A percentile compares a stretch with the other conserved stretches of the same genome.
Evolutionary conservation across 2,888 invertebrate species (phyloP).

Genomic region (Carpatolechia fugitivella): DNA sequence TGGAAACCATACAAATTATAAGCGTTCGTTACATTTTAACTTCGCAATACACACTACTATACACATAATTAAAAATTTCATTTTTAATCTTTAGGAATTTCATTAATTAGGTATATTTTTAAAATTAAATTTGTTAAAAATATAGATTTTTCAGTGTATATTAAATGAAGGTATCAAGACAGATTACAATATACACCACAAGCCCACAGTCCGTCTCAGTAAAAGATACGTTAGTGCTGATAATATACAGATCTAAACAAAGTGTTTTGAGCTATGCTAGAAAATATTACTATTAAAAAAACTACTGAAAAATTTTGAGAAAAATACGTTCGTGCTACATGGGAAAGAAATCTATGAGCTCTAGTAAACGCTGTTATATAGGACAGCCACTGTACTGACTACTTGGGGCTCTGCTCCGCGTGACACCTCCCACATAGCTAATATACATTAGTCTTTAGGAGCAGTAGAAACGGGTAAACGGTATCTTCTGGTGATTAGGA

Average conservation of each 20-base stretch:
- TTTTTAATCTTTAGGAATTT: slow-evolving; percentile 74
- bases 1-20: slow-evolving; percentile 59
- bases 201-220: slow-evolving; percentile 49
- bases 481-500: too few species aligned
- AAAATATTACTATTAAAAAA: slow-evolving; percentile 50
- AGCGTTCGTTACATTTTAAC: slow-evolving; percentile 59
- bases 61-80: slow-evolving; percentile 73
- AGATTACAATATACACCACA: slow-evolving; percentile 37
- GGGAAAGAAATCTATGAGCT: slow-evolving; percentile 60
- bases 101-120: slow-evolving; percentile 70
- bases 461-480: too few species aligned
- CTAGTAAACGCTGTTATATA: slow-evolving; percentile 62
- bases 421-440: too few species aligned
- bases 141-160: slow-evolving; percentile 68
- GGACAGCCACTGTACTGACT: slow-evolving; percentile 24
- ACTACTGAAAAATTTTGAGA: slow-evolving; percentile 55
- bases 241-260: slow-evolving; percentile 42
- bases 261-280: slow-evolving; percentile 51
- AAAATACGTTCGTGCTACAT: slow-evolving; percentile 59
- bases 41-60: slow-evolving; percentile 68
- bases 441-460: too few species aligned
- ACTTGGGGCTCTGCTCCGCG: too few species aligned
- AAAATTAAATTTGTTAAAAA: slow-evolving; percentile 75
- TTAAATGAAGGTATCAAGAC: slow-evolving; percentile 64
- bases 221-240: slow-evolving; percentile 40